Evolutionary conservation across 2,888 invertebrate genomes (phyloP), one percentile per base, ranked within the genome.

Genomic region (Scelioninae gen. 1): DNA sequence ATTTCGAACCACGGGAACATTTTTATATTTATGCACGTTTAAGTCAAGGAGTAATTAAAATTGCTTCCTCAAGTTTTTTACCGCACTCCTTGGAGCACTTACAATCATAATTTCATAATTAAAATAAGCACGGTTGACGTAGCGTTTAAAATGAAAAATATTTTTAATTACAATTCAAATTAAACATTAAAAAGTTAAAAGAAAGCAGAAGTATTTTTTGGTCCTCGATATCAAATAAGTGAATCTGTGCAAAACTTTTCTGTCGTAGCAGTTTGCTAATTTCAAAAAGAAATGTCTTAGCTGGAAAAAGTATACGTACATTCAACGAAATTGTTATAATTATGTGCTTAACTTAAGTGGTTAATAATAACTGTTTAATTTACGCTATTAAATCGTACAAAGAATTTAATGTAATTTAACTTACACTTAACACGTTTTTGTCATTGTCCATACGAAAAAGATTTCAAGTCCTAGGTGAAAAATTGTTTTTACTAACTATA

Each of bases 71-170:
- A 47, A 63, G 51, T 77, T 69, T 69, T 77, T 68, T 47, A 15
- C 62, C 9, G 51, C 58, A 76, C 58, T 76, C 53, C 47, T 51
- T 29, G 5, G 15, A 45, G 38, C 62, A 53, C 62, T 51, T 62
- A 40, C 15, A 62, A 76, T 66, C 66, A 34, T 66, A 69, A 77
- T 77, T 55, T 63, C 47, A 63, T 69, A 69, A 77, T 77, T 77
- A 69, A 77, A 77, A 77, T 68, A 60, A 58, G 43, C 56, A 62
- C 13, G 45, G 68, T 60, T 31, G 47, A 62, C 60, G 68, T 68
- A 43, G 38, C 38, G 43, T 45, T 77, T 49, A 76, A 76, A 58
- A 58, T 31, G 65, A 16, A 43, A 51, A 58, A 66, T 66, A 76
- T 55, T 76, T 76, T 62, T 43, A 58, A 32, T 63, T 43, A 40